Evolutionary conservation across 2,113 vertebrate species (phyloP).

Genomic region (Pomatostomus ruficeps): DNA sequence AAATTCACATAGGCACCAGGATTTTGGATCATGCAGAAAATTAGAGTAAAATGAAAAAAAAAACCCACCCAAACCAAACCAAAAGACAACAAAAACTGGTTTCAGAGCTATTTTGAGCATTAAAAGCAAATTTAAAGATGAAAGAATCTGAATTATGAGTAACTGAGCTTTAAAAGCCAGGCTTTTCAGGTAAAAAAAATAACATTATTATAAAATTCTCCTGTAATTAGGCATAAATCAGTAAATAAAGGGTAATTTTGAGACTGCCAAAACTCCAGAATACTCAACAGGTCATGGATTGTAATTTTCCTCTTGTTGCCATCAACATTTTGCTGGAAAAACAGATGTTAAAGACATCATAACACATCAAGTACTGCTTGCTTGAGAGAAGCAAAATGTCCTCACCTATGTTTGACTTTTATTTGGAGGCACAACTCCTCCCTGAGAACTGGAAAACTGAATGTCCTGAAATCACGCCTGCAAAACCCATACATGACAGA

Average conservation of each 20-base stretch:
- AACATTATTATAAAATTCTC: background rate
- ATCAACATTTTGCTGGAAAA: background rate
- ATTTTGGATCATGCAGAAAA: background rate
- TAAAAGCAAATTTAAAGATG: background rate
- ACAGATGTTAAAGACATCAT: background rate
- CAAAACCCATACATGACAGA: background rate
- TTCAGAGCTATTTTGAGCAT: background rate
- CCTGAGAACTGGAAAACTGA: background rate
- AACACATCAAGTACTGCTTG: background rate
- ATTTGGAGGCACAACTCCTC: background rate
- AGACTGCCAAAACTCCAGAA: background rate
- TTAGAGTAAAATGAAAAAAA: background rate
- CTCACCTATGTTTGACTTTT: background rate
- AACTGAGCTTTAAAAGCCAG: background rate
- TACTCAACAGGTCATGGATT: background rate
- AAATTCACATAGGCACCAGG: background rate
- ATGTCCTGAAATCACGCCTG: background rate
- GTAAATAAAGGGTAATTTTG: background rate
- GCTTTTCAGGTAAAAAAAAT: background rate
- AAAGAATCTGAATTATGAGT: background rate
- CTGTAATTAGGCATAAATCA: background rate
- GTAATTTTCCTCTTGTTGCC: background rate
- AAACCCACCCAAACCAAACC: background rate
- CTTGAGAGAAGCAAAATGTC: background rate
- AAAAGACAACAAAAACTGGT: background rate